Conservation (phyloP, 2,113 vertebrate genomes). For the Macrotis lagotis region DNA sequence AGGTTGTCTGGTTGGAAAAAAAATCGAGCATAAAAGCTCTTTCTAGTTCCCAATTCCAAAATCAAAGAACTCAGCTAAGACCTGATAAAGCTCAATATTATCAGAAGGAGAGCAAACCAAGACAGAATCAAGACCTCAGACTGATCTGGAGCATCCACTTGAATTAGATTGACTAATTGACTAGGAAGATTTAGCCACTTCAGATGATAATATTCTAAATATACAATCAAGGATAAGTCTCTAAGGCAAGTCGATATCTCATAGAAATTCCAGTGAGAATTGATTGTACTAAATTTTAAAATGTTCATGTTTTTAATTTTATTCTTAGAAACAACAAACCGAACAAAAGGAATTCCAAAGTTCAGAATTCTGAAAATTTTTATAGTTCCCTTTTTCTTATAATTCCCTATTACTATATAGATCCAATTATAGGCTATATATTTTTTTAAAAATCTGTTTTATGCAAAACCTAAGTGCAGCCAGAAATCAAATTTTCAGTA, state of each 20-base stretch:
- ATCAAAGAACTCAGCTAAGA: not conserved
- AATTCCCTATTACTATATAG: not conserved
- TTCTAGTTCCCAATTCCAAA: slow-evolving; percentile 5
- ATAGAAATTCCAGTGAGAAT: not conserved
- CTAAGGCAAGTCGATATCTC: not conserved
- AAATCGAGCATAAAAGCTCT: not conserved
- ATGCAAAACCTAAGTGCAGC: not conserved
- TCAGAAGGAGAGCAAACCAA: not conserved
- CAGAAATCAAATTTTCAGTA: not conserved
- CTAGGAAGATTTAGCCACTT: not conserved
- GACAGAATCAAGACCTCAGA: not conserved
- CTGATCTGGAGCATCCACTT: not conserved
- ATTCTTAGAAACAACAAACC: not conserved
- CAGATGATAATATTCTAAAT: not conserved
- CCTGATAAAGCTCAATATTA: not conserved
- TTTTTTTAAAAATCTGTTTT: not conserved
- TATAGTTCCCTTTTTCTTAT: not conserved
- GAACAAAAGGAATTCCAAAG: not conserved
- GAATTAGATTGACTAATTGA: not conserved
- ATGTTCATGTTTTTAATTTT: not conserved
- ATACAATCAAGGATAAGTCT: not conserved
- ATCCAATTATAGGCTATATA: not conserved
- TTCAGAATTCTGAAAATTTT: not conserved
- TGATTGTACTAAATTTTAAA: not conserved
- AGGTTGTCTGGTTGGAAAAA: not conserved